These are phyloP conservation scores for Hycleus phaleratus DNA, from an alignment of 1,140 invertebrate genomes.

Conservation along the genomic window DNA sequence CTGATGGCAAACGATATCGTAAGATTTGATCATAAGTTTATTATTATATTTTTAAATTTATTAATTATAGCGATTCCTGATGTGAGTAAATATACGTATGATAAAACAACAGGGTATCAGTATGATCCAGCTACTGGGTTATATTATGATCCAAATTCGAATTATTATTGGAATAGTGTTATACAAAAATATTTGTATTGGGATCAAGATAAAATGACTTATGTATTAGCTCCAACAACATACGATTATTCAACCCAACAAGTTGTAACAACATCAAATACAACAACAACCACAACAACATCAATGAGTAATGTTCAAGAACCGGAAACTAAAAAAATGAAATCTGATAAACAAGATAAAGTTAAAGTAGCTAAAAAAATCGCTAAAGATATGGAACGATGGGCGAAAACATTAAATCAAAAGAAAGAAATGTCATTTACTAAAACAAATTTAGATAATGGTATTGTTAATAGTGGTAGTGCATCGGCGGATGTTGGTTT, in stretches of 20 bases:
- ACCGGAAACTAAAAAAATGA: conserved; percentile 48
- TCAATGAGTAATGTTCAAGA: conserved; percentile 26
- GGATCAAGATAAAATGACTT: conserved; percentile 76
- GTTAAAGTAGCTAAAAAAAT: conserved; percentile 97
- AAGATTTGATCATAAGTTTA: conserved; percentile 34
- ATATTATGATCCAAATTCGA: conserved; percentile 93
- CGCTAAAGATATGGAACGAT: conserved; percentile 72
- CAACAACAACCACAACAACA: conserved; percentile 16
- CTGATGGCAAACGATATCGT: conserved; percentile 60
- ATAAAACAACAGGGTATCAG: conserved; percentile 93
- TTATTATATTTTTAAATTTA: conserved; percentile 30
- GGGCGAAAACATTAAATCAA: conserved; percentile 96
- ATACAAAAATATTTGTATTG: conserved; percentile 92
- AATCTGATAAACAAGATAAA: conserved; percentile 73
- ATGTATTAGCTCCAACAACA: conserved; percentile 59
- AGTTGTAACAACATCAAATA: conserved; percentile 3
- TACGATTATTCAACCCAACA: conserved; percentile 26
- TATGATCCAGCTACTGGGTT: conserved; percentile 88
- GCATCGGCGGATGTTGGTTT: conserved; percentile 84
- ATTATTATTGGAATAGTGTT: conserved; percentile 88
- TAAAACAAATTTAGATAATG: conserved; percentile 20
- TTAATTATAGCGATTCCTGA: conserved; percentile 66
- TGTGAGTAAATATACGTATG: conserved; percentile 85
- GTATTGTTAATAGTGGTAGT: conserved; percentile 25
- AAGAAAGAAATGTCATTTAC: conserved; percentile 73